Evolutionary conservation across 2,113 vertebrate species (phyloP), one percentile per base, ranked within the genome.

Genomic region (Numenius arquata): DNA sequence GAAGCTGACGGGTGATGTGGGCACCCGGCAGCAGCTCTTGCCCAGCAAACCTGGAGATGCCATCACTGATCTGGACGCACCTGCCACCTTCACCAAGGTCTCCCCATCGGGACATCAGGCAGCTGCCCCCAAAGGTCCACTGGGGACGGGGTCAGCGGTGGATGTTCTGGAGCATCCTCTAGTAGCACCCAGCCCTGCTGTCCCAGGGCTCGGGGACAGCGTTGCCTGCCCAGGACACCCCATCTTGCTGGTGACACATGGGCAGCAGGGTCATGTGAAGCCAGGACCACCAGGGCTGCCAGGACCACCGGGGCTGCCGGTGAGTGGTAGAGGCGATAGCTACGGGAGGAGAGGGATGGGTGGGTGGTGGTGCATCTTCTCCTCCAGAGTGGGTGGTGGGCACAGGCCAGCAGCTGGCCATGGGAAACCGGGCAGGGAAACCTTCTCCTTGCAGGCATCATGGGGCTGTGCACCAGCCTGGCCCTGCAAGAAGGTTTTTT

Each of bases 261-360:
- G 96, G 6, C 97, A 83, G 75, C 92, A 12, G 63, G 95, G 96
- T 67, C 95, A 22, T 1, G 50, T 98, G 50, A 97, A 97, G 34
- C 97, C 87, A 2, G 98, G 98, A 9, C 97, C 95, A 0, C 97
- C 91, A 0, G 99, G 99, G 14, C 91, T 90, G 74, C 97, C 97
- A 4, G 99, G 99, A 25, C 98, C 97, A 0, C 97, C 97, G 1
- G 99, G 99, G 55, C 91, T 75, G 63, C 97, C 98, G 18, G 99
- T 99, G 89, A 99, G 98, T 96, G 86, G 5, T 1, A 5, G 36
- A 26, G 40, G 14, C 0, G 15, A 23, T 26, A 34, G 76, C 40
- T 45, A 41, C 1, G 6, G 20, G 48, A 41, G 18, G 32, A 26
- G 9, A 22, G 59, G 62, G 47, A 1, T 9, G 5, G 9, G 20